Evolutionary conservation across 2,888 invertebrate genomes (phyloP).

Genomic region (Standfussiana lucernea): DNA sequence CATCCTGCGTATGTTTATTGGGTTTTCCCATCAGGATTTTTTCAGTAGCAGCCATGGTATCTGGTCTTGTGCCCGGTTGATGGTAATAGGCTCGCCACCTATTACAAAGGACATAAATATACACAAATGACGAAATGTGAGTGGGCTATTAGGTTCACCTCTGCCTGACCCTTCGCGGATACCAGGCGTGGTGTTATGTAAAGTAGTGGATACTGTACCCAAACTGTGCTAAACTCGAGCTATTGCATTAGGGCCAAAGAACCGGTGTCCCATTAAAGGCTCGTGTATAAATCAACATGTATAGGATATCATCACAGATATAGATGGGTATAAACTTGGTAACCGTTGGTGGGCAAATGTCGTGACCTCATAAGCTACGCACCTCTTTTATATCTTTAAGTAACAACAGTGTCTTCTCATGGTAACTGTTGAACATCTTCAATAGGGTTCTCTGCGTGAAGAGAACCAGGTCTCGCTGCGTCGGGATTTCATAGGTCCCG

Average conservation of each 20-base stretch:
- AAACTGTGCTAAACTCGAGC: not conserved
- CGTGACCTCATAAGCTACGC: not conserved
- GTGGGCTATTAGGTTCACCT: not conserved
- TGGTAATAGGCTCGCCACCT: not conserved
- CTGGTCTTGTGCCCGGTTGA: not conserved
- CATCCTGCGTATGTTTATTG: not conserved
- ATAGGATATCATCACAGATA: too few relatives aligned
- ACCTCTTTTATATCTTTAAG: slow-evolving; percentile 82
- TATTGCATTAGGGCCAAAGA: not conserved
- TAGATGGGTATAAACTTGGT: too few relatives aligned
- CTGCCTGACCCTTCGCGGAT: not conserved
- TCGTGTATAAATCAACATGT: not conserved
- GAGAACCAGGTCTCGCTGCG: slow-evolving; percentile 77
- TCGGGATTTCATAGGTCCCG: slow-evolving; percentile 82
- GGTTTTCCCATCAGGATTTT: not conserved
- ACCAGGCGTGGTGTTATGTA: not conserved
- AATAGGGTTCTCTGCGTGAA: slow-evolving; percentile 73
- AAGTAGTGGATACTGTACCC: not conserved
- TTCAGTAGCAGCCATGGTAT: not conserved
- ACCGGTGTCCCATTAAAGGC: not conserved
- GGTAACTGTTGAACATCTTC: slow-evolving; percentile 75
- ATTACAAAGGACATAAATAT: not conserved
- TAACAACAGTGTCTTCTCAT: slow-evolving; percentile 75
- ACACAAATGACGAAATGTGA: not conserved
- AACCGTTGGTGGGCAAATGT: not conserved